phyloP scores from a whole-genome alignment of 1,140 invertebrate genomes.

The Andrena cerasifolii region DNA sequence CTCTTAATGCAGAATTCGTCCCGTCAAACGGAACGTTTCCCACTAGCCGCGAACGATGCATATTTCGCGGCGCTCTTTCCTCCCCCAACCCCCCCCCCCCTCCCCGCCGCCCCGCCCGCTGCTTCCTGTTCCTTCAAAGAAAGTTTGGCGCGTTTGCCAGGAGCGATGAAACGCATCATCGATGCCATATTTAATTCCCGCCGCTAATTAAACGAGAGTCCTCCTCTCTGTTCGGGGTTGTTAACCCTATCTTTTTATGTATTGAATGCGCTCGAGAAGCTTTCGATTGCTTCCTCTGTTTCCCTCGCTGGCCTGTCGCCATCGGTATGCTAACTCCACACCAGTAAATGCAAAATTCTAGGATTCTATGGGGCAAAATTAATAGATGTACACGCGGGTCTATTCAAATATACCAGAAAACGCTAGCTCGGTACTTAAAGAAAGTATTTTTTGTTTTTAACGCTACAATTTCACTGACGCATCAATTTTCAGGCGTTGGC shows the following conservation, averaged over 20 bases:
- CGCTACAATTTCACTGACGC: no score
- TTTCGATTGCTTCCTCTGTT: background rate
- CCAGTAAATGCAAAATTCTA: no score
- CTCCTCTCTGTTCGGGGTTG: background rate
- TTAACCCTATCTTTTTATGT: slow-evolving; percentile 37
- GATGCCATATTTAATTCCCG: slow-evolving; percentile 49
- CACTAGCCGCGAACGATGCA: slow-evolving; percentile 46
- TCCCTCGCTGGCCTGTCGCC: background rate
- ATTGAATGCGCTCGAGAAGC: background rate
- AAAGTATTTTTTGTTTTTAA: no score
- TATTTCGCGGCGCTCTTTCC: slow-evolving; percentile 35
- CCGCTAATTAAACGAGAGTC: slow-evolving; percentile 35
- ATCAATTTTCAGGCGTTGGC: no score
- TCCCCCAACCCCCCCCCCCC: background rate
- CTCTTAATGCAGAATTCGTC: slow-evolving; percentile 52
- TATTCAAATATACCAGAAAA: no score
- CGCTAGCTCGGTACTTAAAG: no score
- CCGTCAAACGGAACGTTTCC: slow-evolving; percentile 42
- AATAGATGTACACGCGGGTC: no score
- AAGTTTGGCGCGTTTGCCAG: slow-evolving; percentile 32
- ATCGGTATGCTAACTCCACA: background rate
- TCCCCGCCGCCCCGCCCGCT: background rate
- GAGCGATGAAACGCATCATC: slow-evolving; percentile 27
- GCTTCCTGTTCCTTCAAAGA: slow-evolving; percentile 45
- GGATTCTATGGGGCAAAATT: no score